These are phyloP conservation scores for Mandrillus leucophaeus DNA, from an alignment of 2,113 vertebrate species.

Conservation along the genomic window DNA sequence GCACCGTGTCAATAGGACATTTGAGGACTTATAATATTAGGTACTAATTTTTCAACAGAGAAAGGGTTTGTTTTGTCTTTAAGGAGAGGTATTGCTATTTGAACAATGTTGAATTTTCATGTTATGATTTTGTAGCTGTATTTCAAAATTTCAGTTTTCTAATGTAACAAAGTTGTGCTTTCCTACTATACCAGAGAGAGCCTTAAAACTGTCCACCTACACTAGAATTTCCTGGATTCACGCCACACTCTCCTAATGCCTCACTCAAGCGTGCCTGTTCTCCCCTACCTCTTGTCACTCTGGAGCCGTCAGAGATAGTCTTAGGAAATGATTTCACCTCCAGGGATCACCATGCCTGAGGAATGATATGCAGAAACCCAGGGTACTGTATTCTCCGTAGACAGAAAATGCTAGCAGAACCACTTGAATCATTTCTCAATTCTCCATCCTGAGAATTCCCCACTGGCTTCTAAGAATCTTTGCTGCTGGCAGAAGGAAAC, in stretches of 20 bases:
- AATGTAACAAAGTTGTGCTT: constrained; percentile 37
- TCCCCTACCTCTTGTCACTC: background rate
- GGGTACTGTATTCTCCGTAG: background rate
- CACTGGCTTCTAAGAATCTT: background rate
- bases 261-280: background rate
- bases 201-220: constrained; percentile 11
- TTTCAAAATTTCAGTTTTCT: constrained; percentile 60
- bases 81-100: background rate
- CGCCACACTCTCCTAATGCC: background rate
- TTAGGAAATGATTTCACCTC: constrained; percentile 39
- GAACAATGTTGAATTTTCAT: constrained; percentile 37
- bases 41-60: constrained; percentile 42
- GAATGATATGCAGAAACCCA: background rate
- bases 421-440: background rate
- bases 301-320: background rate
- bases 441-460: constrained; percentile 17
- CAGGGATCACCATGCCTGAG: background rate
- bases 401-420: background rate
- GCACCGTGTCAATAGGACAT: background rate
- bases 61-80: constrained; percentile 11
- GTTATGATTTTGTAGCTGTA: constrained; percentile 25
- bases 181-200: constrained; percentile 25
- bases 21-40: background rate
- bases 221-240: background rate
- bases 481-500: constrained; percentile 13